phyloP scores from a whole-genome alignment of 2,113 vertebrate genomes.

The Dipodomys spectabilis region DNA sequence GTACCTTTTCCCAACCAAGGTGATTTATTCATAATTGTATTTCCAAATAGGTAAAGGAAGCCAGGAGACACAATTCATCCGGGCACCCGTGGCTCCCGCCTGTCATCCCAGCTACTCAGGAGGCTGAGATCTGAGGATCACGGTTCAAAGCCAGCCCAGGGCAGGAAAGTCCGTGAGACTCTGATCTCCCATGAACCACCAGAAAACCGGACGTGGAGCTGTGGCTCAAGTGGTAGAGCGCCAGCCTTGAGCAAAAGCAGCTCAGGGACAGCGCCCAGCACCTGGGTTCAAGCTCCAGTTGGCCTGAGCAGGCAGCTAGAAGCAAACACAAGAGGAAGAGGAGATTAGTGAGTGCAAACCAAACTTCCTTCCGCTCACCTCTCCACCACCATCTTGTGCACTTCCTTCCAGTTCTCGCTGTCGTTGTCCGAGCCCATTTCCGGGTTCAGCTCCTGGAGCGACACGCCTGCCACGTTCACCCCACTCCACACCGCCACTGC shows the following conservation, averaged over 20 bases:
- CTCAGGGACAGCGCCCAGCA: too few relatives aligned
- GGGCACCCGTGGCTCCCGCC: not conserved
- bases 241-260: too few relatives aligned
- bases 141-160: too few relatives aligned
- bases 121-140: too few relatives aligned
- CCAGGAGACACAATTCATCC: not conserved
- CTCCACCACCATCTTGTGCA: constrained; percentile 96
- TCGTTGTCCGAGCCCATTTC: constrained; percentile 93
- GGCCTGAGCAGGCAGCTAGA: not conserved
- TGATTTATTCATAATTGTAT: not conserved
- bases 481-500: constrained; percentile 98
- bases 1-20: not conserved
- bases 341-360: too few relatives aligned
- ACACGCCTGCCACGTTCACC: constrained; percentile 95
- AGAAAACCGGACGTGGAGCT: too few relatives aligned
- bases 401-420: constrained; percentile 94
- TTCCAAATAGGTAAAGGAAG: constrained; percentile 28
- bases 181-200: too few relatives aligned
- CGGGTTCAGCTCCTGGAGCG: constrained; percentile 95
- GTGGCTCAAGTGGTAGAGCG: too few relatives aligned
- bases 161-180: too few relatives aligned
- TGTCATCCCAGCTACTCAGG: not conserved
- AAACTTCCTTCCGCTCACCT: constrained; percentile 85
- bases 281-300: too few relatives aligned
- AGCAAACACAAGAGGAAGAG: not conserved